phyloP scores from a whole-genome alignment of 2,797 vertebrate species.

The Chiloscyllium punctatum region DNA sequence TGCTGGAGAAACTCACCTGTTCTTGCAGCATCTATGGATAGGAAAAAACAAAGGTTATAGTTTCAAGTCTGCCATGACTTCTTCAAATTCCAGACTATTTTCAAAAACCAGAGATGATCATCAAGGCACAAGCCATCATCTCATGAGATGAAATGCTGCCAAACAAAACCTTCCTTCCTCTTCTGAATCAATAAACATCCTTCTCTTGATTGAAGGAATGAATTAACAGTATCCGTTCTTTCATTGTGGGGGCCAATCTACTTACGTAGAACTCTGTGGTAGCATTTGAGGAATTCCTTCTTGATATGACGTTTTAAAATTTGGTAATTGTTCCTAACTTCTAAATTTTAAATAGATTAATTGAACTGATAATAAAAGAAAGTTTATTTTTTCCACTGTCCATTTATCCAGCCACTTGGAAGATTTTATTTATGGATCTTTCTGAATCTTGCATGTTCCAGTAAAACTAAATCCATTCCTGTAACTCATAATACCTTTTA shows the following conservation, averaged over 20 bases:
- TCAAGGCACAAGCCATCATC: background rate
- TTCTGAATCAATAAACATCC: background rate
- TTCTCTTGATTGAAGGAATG: background rate
- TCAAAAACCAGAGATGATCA: background rate
- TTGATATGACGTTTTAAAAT: background rate
- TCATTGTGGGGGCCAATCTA: background rate
- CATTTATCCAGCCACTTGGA: background rate
- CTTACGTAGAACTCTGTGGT: background rate
- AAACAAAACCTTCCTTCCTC: background rate
- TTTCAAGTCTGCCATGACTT: too few species aligned
- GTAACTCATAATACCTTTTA: background rate
- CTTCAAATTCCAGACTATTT: background rate
- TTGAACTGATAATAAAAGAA: background rate
- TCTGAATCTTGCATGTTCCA: background rate
- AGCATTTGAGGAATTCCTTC: background rate
- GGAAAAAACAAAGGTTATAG: too few species aligned
- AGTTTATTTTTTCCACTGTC: background rate
- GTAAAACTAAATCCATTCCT: background rate
- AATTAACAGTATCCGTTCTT: background rate
- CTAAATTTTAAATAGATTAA: background rate
- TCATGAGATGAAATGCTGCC: too few species aligned
- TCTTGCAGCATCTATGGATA: too few species aligned
- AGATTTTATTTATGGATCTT: background rate
- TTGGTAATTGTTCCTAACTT: background rate
- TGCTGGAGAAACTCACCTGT: too few species aligned